phyloP scores from a whole-genome alignment of 2,113 vertebrate genomes.

The Parus major region DNA sequence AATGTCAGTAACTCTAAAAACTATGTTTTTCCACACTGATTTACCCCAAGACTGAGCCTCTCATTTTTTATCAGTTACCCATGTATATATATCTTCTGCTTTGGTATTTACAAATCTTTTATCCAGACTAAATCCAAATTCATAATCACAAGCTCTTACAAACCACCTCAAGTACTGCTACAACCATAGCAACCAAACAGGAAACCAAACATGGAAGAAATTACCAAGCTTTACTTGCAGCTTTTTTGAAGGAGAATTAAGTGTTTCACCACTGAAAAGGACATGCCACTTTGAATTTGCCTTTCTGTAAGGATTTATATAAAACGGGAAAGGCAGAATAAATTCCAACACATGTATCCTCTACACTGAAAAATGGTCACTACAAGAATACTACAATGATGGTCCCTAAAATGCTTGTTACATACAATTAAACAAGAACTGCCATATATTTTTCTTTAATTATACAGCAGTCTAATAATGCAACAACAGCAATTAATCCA shows the following conservation, averaged over 20 bases:
- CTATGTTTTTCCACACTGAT: background rate
- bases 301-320: background rate
- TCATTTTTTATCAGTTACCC: background rate
- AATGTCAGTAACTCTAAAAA: background rate
- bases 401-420: background rate
- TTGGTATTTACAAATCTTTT: background rate
- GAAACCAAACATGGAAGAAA: background rate
- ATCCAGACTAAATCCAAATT: background rate
- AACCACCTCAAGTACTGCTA: background rate
- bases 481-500: background rate
- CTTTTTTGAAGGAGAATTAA: background rate
- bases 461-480: background rate
- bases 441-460: background rate
- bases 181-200: background rate
- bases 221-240: background rate
- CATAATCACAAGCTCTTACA: background rate
- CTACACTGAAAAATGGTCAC: background rate
- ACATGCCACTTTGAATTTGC: background rate
- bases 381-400: background rate
- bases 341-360: background rate
- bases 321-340: background rate
- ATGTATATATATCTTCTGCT: background rate
- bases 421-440: background rate
- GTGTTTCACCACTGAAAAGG: background rate
- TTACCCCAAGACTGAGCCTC: background rate